These are phyloP conservation scores for Pyrrhura leucotis DNA, from an alignment of 2,797 vertebrate species.

Conservation along the genomic window DNA sequence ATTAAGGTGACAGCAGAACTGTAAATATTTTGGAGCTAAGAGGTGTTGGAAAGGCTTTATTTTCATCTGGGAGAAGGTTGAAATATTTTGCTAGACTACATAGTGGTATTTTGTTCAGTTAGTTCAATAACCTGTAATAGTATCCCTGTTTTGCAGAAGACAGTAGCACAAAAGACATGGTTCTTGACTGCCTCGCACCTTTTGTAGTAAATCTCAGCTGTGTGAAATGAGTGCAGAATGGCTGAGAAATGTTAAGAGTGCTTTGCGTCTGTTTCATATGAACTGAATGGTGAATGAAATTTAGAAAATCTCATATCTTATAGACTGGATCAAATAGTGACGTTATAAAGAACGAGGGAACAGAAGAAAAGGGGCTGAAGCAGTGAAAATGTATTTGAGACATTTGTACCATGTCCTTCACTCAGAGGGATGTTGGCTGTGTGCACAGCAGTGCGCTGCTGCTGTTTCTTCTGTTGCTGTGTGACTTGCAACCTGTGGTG, in stretches of 20 bases:
- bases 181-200: constrained; percentile 15
- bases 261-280: not conserved
- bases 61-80: not conserved
- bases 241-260: not conserved
- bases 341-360: not conserved
- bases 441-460: not conserved
- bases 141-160: constrained; percentile 37
- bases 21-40: constrained; percentile 35
- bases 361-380: not conserved
- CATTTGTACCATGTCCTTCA: rapidly evolving
- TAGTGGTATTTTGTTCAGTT: constrained; percentile 27
- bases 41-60: not conserved
- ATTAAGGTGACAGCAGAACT: not conserved
- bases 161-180: constrained; percentile 26
- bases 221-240: constrained; percentile 29
- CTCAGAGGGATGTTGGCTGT: rapidly evolving
- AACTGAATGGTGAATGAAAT: not conserved
- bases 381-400: not conserved
- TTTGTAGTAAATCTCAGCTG: constrained; percentile 31
- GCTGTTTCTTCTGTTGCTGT: not conserved
- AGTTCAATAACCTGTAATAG: constrained; percentile 21
- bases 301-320: not conserved
- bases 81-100: constrained; percentile 19
- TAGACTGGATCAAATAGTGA: not conserved
- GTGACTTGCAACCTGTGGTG: not conserved